Percentiles rank a stretch among this genome's conserved stretches.
These are phyloP conservation scores for Xiphophorus maculatus DNA, from an alignment of 2,113 vertebrate genomes.

Conservation along the genomic window DNA sequence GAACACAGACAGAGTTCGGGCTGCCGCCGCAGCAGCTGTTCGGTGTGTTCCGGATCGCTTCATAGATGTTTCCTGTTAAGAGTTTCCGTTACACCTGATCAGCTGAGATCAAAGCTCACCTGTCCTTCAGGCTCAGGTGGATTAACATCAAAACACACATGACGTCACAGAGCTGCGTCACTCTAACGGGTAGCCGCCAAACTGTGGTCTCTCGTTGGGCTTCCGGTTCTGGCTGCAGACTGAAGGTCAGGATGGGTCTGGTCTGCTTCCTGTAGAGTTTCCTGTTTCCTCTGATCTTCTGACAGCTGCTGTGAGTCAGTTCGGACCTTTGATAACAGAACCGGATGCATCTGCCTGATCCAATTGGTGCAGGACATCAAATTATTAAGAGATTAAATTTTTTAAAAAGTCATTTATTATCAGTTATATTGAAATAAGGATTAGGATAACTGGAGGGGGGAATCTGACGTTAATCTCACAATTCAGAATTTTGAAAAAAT, in stretches of 20 bases:
- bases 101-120: neutral
- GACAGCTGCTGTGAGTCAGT: too few relatives aligned
- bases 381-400: too few relatives aligned
- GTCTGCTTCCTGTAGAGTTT: neutral
- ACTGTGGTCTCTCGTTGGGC: neutral
- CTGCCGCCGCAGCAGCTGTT: neutral
- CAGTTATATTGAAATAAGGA: too few relatives aligned
- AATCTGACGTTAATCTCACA: too few relatives aligned
- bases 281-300: neutral
- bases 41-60: neutral
- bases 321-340: neutral
- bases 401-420: too few relatives aligned
- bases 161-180: neutral
- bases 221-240: neutral
- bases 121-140: too few relatives aligned
- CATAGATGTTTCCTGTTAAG: neutral
- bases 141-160: neutral
- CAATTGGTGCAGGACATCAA: neutral
- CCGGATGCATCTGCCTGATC: neutral
- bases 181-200: neutral
- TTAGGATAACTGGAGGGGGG: too few relatives aligned
- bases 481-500: too few relatives aligned
- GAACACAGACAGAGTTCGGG: neutral
- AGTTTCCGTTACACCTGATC: neutral
- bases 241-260: neutral